Conservation (phyloP, 23 tunicate genomes). For the Ascidia mentula region DNA sequence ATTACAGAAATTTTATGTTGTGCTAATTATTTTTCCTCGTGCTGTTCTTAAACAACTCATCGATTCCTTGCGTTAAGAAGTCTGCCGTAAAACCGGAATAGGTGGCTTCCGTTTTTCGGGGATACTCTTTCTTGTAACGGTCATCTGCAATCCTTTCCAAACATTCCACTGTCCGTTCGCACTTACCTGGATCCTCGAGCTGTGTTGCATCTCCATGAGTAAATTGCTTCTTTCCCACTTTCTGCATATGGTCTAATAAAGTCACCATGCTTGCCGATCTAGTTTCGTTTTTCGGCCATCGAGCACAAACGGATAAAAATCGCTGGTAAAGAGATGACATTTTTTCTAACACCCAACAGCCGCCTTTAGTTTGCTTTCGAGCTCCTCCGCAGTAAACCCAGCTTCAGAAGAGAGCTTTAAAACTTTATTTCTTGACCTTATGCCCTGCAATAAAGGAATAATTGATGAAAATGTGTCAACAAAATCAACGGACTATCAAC, state of each 20-base stretch:
- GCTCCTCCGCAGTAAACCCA: not conserved
- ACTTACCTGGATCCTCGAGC: not conserved
- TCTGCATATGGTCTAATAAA: not conserved
- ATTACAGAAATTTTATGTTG: too few relatives aligned
- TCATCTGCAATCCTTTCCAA: conserved; percentile 4
- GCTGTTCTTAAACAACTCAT: conserved; percentile 17
- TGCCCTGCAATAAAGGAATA: not conserved
- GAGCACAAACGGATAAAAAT: not conserved
- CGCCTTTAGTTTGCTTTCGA: not conserved
- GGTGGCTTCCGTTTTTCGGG: conserved; percentile 9
- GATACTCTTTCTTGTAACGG: conserved; percentile 16
- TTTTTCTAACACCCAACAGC: not conserved
- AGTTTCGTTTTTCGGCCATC: conserved; percentile 14
- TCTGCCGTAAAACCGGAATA: not conserved
- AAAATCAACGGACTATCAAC: not conserved
- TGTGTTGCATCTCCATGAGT: conserved; percentile 25
- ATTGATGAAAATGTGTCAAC: not conserved
- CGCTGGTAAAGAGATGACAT: conserved; percentile 15
- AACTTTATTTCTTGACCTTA: not conserved
- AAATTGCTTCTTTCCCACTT: not conserved
- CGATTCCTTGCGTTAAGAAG: conserved; percentile 9
- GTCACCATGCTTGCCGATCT: not conserved
- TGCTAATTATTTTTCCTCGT: too few relatives aligned
- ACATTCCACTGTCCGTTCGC: conserved; percentile 6
- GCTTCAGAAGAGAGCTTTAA: not conserved